These are phyloP conservation scores for Tokudaia tokunoshimensis DNA, from an alignment of 2,797 vertebrate genomes.

Conservation along the genomic window DNA sequence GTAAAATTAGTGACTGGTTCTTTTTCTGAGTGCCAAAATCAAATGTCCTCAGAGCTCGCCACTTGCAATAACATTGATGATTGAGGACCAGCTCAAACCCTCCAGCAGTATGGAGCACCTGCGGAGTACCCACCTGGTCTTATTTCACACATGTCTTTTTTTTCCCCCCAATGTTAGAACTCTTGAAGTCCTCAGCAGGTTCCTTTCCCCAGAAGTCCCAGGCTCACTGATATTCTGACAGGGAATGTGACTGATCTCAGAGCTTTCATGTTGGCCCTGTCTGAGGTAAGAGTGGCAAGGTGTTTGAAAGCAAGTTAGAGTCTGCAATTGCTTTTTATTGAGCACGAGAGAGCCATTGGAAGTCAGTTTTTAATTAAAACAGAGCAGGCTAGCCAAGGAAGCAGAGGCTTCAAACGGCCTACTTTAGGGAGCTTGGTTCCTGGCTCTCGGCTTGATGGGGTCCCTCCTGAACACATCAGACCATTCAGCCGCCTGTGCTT, in stretches of 20 bases:
- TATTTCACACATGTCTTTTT: neutral
- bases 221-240: neutral
- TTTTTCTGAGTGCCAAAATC: neutral
- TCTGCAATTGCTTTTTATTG: conserved; percentile 19
- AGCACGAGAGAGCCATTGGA: neutral
- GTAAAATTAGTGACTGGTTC: neutral
- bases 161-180: neutral
- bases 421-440: neutral
- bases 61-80: neutral
- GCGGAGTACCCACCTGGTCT: neutral
- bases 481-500: neutral
- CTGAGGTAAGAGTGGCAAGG: neutral
- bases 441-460: neutral
- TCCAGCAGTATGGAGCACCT: rapidly evolving
- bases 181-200: neutral
- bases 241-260: conserved; percentile 21
- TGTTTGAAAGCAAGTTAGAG: conserved; percentile 12
- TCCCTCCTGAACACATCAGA: neutral
- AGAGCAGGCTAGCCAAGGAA: neutral
- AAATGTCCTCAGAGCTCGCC: neutral
- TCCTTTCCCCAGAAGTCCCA: neutral
- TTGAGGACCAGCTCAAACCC: neutral
- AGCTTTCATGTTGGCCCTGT: conserved; percentile 4
- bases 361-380: conserved; percentile 65
- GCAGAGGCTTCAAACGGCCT: neutral